These are phyloP conservation scores for Acrocyrtus sp. DNA, from an alignment of 2,888 invertebrate genomes.

Conservation along the genomic window DNA sequence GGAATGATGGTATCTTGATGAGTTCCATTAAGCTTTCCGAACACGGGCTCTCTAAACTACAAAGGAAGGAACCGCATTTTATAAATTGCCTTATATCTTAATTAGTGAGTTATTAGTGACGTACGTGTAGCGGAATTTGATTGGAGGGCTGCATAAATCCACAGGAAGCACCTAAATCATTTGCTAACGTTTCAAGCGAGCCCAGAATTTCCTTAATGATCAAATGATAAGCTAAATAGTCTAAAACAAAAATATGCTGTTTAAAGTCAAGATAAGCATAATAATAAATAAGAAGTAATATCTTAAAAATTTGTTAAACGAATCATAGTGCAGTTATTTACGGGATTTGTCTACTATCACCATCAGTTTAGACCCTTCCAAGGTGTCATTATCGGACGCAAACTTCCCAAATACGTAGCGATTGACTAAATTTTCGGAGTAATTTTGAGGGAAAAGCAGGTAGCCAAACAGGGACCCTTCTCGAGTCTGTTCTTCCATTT, in stretches of 20 bases:
- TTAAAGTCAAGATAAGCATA: background rate
- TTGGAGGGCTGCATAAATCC: constrained; percentile 13
- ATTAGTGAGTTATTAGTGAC: background rate
- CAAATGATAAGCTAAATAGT: constrained; percentile 39
- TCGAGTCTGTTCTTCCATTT: constrained; percentile 12
- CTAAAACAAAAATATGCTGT: constrained; percentile 6
- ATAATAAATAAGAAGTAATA: background rate
- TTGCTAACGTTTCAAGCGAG: constrained; percentile 10
- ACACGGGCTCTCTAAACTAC: constrained; percentile 39
- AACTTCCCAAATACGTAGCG: constrained; percentile 36
- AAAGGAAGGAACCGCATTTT: background rate
- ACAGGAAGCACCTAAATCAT: constrained; percentile 14
- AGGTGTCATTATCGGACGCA: constrained; percentile 26
- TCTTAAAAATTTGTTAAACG: background rate
- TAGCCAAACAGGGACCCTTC: constrained; percentile 31
- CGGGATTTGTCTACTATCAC: constrained; percentile 38
- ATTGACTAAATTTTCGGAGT: constrained; percentile 31
- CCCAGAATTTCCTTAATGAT: constrained; percentile 24
- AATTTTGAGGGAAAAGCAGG: constrained; percentile 28
- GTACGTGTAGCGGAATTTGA: constrained; percentile 33
- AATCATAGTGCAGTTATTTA: background rate
- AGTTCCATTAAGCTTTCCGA: constrained; percentile 39
- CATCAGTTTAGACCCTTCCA: constrained; percentile 28
- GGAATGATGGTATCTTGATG: constrained; percentile 43
- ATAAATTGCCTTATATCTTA: background rate